Evolutionary conservation across 2,888 invertebrate genomes (phyloP).

Genomic region (Trachelus tabidus): DNA sequence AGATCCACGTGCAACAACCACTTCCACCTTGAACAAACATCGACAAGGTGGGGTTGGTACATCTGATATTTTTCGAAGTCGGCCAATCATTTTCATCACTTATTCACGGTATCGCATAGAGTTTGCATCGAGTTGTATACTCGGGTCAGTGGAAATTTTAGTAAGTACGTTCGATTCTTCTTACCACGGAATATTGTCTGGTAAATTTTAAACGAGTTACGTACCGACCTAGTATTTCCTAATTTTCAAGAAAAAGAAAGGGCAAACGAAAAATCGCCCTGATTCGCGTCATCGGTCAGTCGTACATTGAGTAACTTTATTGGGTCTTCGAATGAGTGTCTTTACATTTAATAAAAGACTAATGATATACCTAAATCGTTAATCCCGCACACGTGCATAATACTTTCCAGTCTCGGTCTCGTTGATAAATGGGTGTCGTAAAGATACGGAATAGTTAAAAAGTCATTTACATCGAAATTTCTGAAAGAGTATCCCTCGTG

Average conservation of each 20-base stretch:
- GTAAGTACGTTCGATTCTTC: background rate
- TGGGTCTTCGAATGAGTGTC: background rate
- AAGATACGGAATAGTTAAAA: background rate
- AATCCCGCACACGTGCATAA: background rate
- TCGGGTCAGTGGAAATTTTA: background rate
- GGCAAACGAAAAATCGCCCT: too few species aligned
- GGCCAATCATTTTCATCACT: conserved; percentile 51
- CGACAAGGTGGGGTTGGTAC: conserved; percentile 23
- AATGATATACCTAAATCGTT: too few species aligned
- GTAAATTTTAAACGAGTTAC: background rate
- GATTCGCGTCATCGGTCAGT: background rate
- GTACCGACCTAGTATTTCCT: background rate
- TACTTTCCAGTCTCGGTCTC: background rate
- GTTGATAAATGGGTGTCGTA: background rate
- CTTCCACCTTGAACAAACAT: conserved; percentile 31
- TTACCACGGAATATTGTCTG: background rate
- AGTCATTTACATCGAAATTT: background rate
- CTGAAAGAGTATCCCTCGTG: background rate
- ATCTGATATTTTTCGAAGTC: conserved; percentile 52
- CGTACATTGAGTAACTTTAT: background rate
- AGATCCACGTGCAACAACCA: conserved; percentile 48
- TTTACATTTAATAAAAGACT: background rate
- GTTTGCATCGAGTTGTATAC: conserved; percentile 7
- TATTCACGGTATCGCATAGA: conserved; percentile 49
- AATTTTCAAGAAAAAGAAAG: too few species aligned